Conservation (phyloP, 2,888 invertebrate species). For the Calameuta filiformis region DNA sequence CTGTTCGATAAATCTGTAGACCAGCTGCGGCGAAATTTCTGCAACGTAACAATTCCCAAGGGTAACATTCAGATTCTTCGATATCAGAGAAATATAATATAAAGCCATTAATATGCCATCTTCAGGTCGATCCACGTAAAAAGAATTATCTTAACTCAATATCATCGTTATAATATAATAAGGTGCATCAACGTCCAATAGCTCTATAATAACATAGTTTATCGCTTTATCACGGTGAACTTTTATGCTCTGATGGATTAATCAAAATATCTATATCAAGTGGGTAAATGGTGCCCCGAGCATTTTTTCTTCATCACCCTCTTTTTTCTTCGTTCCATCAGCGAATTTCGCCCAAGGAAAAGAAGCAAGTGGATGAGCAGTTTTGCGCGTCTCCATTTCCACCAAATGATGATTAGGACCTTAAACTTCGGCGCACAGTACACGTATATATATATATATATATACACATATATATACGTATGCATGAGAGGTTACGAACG, state of each 20-base stretch:
- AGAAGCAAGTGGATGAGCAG: background rate
- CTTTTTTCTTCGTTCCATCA: background rate
- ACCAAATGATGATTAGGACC: background rate
- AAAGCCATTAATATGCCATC: no score
- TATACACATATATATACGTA: background rate
- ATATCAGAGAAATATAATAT: no score
- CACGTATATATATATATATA: background rate
- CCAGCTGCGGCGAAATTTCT: constrained; percentile 69
- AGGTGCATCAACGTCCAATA: background rate
- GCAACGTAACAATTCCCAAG: constrained; percentile 18
- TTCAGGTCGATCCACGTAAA: no score
- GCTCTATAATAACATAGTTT: background rate
- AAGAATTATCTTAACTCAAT: no score
- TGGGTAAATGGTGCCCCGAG: background rate
- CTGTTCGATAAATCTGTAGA: constrained; percentile 67
- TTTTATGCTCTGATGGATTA: background rate
- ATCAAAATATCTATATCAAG: background rate
- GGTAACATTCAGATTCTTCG: background rate
- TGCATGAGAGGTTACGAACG: background rate
- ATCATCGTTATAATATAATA: no score
- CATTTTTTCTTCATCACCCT: background rate
- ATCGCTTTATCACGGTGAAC: background rate
- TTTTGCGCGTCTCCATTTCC: background rate
- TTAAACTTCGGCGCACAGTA: background rate
- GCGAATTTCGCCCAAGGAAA: background rate